phyloP scores from a whole-genome alignment of 2,888 invertebrate species.

The Noctua pronuba region DNA sequence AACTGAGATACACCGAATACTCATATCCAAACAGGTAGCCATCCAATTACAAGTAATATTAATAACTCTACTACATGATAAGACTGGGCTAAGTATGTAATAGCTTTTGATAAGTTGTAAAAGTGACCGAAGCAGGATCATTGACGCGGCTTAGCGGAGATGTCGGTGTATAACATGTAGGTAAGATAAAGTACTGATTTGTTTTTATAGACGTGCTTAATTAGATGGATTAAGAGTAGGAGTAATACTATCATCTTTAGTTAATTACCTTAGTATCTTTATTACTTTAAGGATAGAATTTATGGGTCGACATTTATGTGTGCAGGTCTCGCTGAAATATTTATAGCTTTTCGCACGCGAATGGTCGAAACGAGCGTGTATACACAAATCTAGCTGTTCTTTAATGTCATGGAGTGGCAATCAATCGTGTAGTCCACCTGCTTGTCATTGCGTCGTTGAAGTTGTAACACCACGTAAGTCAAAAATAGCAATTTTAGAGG shows the following conservation, averaged over 20 bases:
- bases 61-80: slow-evolving; percentile 47
- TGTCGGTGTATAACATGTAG: slow-evolving; percentile 15
- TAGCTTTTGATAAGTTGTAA: slow-evolving; percentile 37
- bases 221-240: slow-evolving; percentile 29
- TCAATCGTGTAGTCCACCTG: not conserved
- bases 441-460: not conserved
- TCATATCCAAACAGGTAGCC: slow-evolving; percentile 28
- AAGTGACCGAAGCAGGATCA: slow-evolving; percentile 21
- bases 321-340: not conserved
- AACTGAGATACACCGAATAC: slow-evolving; percentile 27
- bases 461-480: too few species aligned
- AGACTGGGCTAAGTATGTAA: slow-evolving; percentile 22
- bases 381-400: not conserved
- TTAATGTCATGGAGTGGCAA: not conserved
- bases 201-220: slow-evolving; percentile 32
- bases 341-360: not conserved
- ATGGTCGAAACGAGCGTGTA: not conserved
- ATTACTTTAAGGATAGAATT: slow-evolving; percentile 22
- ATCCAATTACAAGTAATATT: slow-evolving; percentile 51
- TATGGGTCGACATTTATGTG: not conserved
- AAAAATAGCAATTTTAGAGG: too few species aligned
- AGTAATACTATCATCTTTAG: slow-evolving; percentile 5
- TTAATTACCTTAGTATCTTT: slow-evolving; percentile 25
- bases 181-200: slow-evolving; percentile 40
- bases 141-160: slow-evolving; percentile 15